Percentiles rank a stretch among this genome's conserved stretches.
phyloP scores from a whole-genome alignment of 2,888 invertebrate species.

The Dasypolia templi region DNA sequence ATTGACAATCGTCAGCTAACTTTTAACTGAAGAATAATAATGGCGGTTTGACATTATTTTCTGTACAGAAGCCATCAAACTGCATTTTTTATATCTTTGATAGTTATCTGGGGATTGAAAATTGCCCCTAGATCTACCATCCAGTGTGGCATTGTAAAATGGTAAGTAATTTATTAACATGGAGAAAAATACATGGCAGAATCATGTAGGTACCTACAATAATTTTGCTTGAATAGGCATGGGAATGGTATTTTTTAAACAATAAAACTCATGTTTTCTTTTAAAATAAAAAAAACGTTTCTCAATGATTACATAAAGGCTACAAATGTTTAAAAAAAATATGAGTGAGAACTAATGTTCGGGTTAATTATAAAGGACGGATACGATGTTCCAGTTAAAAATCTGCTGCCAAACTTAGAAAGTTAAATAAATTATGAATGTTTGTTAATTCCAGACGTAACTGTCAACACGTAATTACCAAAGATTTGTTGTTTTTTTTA shows the following conservation, averaged over 20 bases:
- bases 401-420: constrained; percentile 34
- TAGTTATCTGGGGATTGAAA: neutral
- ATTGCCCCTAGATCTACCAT: neutral
- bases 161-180: neutral
- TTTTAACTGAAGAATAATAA: neutral
- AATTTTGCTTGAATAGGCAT: neutral
- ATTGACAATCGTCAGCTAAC: neutral
- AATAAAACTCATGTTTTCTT: neutral
- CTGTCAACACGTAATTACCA: neutral
- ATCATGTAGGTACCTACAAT: neutral
- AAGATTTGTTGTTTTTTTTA: neutral
- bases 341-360: constrained; percentile 5
- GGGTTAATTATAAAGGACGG: constrained; percentile 57
- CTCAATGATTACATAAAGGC: neutral
- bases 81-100: neutral
- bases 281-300: neutral
- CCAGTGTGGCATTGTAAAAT: neutral
- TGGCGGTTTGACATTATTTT: too few species aligned
- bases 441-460: neutral
- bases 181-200: neutral
- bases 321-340: neutral
- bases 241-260: too few species aligned
- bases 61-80: neutral
- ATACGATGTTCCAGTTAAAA: constrained; percentile 35
- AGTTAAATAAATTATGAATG: constrained; percentile 8